These are phyloP conservation scores for Ctenicera cuprea DNA, from an alignment of 2,888 invertebrate species.

Conservation along the genomic window DNA sequence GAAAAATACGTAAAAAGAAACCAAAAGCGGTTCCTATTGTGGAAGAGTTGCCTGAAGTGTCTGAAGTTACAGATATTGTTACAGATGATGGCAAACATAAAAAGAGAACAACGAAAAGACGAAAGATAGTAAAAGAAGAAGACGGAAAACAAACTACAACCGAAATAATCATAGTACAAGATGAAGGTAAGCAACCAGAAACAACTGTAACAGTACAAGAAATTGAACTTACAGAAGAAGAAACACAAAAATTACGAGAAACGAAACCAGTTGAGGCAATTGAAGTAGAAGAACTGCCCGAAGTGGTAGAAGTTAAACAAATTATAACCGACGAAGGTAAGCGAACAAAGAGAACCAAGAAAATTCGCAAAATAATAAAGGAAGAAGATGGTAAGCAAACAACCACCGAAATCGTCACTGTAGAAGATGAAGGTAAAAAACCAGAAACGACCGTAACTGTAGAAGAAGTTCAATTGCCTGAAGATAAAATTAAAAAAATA, in stretches of 20 bases:
- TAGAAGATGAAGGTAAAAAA: slow-evolving; percentile 62
- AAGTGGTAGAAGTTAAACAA: slow-evolving; percentile 59
- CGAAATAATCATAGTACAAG: slow-evolving; percentile 64
- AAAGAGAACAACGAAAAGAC: slow-evolving; percentile 64
- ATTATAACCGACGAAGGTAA: slow-evolving; percentile 46
- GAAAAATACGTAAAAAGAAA: slow-evolving; percentile 11
- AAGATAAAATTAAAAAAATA: slow-evolving; percentile 59
- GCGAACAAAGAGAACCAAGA: slow-evolving; percentile 61
- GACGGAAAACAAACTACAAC: slow-evolving; percentile 66
- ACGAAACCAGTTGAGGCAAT: slow-evolving; percentile 63
- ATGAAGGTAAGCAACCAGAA: slow-evolving; percentile 61
- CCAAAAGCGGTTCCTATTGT: slow-evolving; percentile 58
- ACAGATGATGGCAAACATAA: slow-evolving; percentile 60
- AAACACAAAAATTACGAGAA: slow-evolving; percentile 63
- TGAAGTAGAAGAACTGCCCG: slow-evolving; percentile 57
- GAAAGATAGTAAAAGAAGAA: slow-evolving; percentile 61
- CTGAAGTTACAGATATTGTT: slow-evolving; percentile 60
- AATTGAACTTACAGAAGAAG: slow-evolving; percentile 44
- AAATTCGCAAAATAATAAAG: slow-evolving; percentile 68
- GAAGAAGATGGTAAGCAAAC: slow-evolving; percentile 63
- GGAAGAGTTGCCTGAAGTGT: slow-evolving; percentile 65
- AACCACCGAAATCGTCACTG: slow-evolving; percentile 62
- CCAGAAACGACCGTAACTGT: slow-evolving; percentile 65
- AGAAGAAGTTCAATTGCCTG: slow-evolving; percentile 57
- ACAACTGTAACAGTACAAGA: slow-evolving; percentile 33